Percentiles rank a stretch among this genome's conserved stretches.
Evolutionary conservation across 2,888 invertebrate genomes (phyloP).

Genomic region (Omphaloscelis lunosa): DNA sequence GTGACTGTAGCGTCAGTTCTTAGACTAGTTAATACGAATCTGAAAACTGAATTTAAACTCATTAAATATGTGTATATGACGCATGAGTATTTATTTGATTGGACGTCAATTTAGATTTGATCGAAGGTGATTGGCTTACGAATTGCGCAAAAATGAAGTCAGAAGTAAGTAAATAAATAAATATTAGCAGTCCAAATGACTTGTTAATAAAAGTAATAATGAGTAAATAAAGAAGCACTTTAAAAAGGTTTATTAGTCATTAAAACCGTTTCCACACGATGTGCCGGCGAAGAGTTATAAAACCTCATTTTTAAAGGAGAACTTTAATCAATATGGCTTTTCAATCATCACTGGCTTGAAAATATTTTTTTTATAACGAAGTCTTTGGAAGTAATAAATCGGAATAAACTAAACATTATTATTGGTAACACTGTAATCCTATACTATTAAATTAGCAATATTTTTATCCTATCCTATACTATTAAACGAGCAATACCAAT

Average conservation of each 20-base stretch:
- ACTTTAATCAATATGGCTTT: conserved; percentile 46
- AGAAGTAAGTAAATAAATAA: conserved; percentile 20
- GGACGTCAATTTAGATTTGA: not conserved
- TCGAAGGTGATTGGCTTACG: not conserved
- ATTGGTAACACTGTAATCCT: not conserved
- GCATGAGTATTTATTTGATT: not conserved
- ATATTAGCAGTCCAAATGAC: conserved; percentile 31
- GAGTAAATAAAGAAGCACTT: conserved; percentile 41
- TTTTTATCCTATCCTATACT: no score
- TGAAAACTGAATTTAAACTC: conserved; percentile 1
- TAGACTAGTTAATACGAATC: not conserved
- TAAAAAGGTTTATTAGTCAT: conserved; percentile 51
- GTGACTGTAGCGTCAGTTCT: conserved; percentile 27
- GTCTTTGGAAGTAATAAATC: not conserved
- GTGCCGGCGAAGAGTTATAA: conserved; percentile 41
- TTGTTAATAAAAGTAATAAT: conserved; percentile 37
- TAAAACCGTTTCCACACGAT: conserved; percentile 46
- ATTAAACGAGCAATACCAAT: no score
- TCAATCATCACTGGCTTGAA: conserved; percentile 30
- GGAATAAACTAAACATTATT: not conserved
- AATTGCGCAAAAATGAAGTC: not conserved
- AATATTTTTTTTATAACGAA: not conserved
- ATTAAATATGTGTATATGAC: no score
- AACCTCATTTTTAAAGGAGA: conserved; percentile 40
- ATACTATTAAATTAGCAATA: no score